A percentile compares a stretch with the other conserved stretches of the same genome.
Evolutionary conservation across 2,797 vertebrate species (phyloP).

Genomic region (Eulemur mongoz): DNA sequence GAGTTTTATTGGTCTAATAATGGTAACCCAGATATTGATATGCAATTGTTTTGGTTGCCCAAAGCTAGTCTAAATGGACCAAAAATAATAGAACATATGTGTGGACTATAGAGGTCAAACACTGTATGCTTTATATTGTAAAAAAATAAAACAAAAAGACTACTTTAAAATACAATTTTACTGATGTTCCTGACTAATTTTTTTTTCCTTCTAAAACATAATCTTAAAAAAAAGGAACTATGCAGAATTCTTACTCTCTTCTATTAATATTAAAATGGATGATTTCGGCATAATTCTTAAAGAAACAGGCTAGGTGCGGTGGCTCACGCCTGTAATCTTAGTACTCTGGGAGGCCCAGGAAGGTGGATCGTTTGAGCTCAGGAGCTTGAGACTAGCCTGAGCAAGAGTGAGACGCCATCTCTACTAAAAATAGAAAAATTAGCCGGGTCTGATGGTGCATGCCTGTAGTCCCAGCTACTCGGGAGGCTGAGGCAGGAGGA

Average conservation of each 20-base stretch:
- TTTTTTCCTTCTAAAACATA: not conserved
- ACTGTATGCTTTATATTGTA: not conserved
- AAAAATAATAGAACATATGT: not conserved
- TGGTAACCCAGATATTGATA: slow-evolving; percentile 5
- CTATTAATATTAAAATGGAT: not conserved
- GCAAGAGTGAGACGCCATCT: no score
- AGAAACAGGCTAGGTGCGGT: not conserved
- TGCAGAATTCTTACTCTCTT: not conserved
- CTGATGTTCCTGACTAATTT: not conserved
- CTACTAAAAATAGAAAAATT: no score
- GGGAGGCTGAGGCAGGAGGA: no score
- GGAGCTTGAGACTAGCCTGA: no score
- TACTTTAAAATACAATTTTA: not conserved
- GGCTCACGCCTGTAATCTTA: no score
- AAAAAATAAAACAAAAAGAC: not conserved
- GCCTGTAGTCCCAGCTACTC: no score
- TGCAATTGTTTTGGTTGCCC: not conserved
- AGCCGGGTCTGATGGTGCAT: no score
- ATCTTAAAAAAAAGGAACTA: not conserved
- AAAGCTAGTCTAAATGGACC: slow-evolving; percentile 38
- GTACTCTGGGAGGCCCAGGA: no score
- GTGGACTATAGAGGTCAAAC: not conserved
- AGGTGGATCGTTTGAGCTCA: no score
- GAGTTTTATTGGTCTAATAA: slow-evolving; percentile 52
- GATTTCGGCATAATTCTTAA: not conserved